phyloP scores from a whole-genome alignment of 2,888 invertebrate genomes.

The Drosophila birchii region DNA sequence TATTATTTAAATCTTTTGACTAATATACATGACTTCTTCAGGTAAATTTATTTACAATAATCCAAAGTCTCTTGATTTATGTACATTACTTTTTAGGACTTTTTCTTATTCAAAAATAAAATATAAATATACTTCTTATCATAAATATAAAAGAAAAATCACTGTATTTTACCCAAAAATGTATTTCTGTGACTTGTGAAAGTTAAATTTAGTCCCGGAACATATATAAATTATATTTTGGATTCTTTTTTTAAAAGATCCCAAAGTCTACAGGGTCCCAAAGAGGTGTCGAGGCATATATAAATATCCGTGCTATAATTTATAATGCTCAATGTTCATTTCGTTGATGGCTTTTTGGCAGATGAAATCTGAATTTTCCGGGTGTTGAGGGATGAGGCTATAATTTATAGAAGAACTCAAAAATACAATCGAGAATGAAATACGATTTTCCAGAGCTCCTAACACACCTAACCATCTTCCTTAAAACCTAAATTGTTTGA shows the following conservation, averaged over 20 bases:
- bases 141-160: neutral
- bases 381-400: slow-evolving; percentile 10
- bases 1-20: too few relatives aligned
- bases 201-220: slow-evolving; percentile 20
- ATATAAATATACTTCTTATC: neutral
- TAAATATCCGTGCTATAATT: slow-evolving; percentile 48
- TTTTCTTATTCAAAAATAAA: neutral
- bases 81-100: accelerated
- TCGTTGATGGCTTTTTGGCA: slow-evolving; percentile 18
- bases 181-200: neutral
- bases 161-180: too few relatives aligned
- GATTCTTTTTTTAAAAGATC: slow-evolving; percentile 39
- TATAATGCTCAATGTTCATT: slow-evolving; percentile 44
- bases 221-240: slow-evolving; percentile 58
- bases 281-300: slow-evolving; percentile 44
- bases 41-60: too few relatives aligned
- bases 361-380: slow-evolving; percentile 9
- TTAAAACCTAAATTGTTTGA: neutral
- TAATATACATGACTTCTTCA: too few relatives aligned
- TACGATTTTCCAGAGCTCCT: neutral
- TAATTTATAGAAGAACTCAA: slow-evolving; percentile 22
- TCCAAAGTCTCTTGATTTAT: neutral
- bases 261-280: slow-evolving; percentile 3
- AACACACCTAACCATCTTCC: neutral
- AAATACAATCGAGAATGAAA: neutral